Percentiles rank a stretch among this genome's conserved stretches.
Evolutionary conservation across 1,140 invertebrate genomes (phyloP).

Genomic region (Panonychus citri): DNA sequence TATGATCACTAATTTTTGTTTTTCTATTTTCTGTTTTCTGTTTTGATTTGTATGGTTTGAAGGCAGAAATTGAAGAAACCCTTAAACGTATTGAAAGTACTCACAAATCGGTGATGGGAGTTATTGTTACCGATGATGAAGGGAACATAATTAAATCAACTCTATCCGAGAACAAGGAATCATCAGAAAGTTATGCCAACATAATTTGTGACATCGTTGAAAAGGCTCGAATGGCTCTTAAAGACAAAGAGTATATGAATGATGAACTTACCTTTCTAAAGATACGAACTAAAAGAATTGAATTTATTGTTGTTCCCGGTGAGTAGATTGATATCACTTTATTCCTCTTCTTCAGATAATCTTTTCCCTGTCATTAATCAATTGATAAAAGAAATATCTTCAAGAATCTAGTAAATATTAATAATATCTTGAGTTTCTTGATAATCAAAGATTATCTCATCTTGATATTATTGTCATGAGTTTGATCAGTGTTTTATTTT

Average conservation of each 20-base stretch:
- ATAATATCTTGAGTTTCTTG: too few species aligned
- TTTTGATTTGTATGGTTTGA: neutral
- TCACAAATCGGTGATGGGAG: constrained; percentile 10
- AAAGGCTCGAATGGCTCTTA: constrained; percentile 6
- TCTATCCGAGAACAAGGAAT: constrained; percentile 1
- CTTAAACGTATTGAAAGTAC: constrained; percentile 8
- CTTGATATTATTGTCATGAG: too few species aligned
- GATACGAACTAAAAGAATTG: constrained; percentile 10
- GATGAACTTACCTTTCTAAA: constrained; percentile 12
- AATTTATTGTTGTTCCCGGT: constrained; percentile 13
- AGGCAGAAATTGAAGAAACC: constrained; percentile 10
- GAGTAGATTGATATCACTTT: neutral
- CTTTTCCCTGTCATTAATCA: too few species aligned
- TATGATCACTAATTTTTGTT: neutral
- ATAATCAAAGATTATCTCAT: neutral
- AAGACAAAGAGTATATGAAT: constrained; percentile 8
- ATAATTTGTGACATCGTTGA: constrained; percentile 10
- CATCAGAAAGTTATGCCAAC: constrained; percentile 1
- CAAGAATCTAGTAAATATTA: too few species aligned
- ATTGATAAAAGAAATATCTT: too few species aligned
- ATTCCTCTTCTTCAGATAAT: too few species aligned
- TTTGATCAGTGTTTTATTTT: neutral
- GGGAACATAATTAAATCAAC: constrained; percentile 8
- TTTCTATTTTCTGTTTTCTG: neutral
- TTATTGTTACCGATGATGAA: constrained; percentile 8